A percentile compares a stretch with the other conserved stretches of the same genome.
Conservation (phyloP, 64 coral and sea anemone species). For the Exaiptasia diaphana region DNA sequence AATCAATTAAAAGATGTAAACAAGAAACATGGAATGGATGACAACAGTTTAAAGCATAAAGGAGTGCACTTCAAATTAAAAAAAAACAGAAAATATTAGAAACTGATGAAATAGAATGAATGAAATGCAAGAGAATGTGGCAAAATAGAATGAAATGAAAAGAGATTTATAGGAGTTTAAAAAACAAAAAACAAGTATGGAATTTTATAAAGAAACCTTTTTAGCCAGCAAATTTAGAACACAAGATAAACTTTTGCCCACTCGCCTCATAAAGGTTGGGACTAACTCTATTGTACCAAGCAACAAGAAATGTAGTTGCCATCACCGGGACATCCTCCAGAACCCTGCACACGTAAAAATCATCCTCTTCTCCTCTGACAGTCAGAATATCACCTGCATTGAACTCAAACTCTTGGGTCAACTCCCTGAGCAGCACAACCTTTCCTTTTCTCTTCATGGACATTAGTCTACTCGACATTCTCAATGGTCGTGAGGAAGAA, state of each 20-base stretch:
- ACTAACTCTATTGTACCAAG: slow-evolving; percentile 75
- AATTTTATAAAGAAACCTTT: not conserved
- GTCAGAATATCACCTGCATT: slow-evolving; percentile 82
- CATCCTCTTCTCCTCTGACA: slow-evolving; percentile 78
- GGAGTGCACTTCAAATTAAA: not conserved
- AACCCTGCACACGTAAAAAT: slow-evolving; percentile 84
- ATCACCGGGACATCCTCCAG: slow-evolving; percentile 66
- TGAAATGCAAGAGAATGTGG: not conserved
- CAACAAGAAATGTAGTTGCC: slow-evolving; percentile 49
- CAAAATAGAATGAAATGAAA: not conserved
- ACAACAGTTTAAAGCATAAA: not conserved
- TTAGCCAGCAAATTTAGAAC: not conserved
- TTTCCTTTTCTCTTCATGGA: slow-evolving; percentile 71
- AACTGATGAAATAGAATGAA: too few relatives aligned
- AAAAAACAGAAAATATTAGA: too few relatives aligned
- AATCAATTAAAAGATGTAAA: not conserved
- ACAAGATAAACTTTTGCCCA: not conserved
- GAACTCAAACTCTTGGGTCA: slow-evolving; percentile 78
- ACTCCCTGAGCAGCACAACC: slow-evolving; percentile 41
- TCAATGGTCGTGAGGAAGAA: slow-evolving; percentile 9
- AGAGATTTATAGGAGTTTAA: not conserved
- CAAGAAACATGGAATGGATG: not conserved
- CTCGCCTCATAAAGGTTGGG: slow-evolving; percentile 79
- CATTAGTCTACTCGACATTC: slow-evolving; percentile 73
- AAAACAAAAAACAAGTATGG: not conserved